These are phyloP conservation scores for Capromys pilorides DNA, from an alignment of 2,797 vertebrate genomes.

Conservation along the genomic window DNA sequence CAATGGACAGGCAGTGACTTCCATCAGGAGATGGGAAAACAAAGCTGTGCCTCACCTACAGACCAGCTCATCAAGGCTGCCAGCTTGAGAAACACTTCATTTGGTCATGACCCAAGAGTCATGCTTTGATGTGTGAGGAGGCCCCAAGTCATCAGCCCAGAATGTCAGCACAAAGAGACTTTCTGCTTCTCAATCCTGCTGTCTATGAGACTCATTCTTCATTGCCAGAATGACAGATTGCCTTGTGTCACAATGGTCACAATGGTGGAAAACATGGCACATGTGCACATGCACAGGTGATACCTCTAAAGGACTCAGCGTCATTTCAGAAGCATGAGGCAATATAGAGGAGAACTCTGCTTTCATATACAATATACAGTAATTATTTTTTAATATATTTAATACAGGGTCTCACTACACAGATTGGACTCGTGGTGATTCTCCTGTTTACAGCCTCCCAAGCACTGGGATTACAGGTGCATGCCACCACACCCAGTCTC, in stretches of 20 bases:
- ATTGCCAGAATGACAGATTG: slow-evolving; percentile 68
- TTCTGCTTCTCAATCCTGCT: slow-evolving; percentile 46
- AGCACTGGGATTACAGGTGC: too few species aligned
- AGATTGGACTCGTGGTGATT: too few species aligned
- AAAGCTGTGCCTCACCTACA: neutral
- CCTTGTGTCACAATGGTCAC: neutral
- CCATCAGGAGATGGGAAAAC: neutral
- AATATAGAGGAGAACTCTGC: neutral
- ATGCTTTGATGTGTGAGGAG: neutral
- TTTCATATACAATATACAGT: neutral
- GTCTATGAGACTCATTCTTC: slow-evolving; percentile 56
- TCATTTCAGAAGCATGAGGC: slow-evolving; percentile 11
- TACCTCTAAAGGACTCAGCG: neutral
- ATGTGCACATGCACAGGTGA: neutral
- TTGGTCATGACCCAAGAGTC: neutral
- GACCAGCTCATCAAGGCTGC: neutral
- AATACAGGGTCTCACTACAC: too few species aligned
- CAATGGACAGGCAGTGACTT: neutral
- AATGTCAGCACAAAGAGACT: slow-evolving; percentile 37
- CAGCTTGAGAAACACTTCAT: neutral
- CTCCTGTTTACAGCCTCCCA: too few species aligned
- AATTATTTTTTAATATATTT: neutral
- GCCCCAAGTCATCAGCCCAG: slow-evolving; percentile 39
- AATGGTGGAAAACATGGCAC: neutral
- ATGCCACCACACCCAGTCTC: too few species aligned